phyloP scores from a whole-genome alignment of 2,888 invertebrate genomes.

The Heterodera filipjevi region DNA sequence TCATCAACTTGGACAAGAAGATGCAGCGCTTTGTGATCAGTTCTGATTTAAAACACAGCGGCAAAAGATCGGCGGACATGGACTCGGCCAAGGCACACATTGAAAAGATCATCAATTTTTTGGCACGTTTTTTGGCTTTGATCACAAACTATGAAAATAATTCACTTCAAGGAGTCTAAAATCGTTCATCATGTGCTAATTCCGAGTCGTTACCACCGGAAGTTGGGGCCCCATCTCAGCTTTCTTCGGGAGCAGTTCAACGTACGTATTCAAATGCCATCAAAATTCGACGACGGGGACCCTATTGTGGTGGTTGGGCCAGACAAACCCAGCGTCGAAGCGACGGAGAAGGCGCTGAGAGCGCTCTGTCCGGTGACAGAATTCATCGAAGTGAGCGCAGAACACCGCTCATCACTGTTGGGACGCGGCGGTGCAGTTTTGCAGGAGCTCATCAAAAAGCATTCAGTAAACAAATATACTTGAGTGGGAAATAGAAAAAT shows the following conservation, averaged over 20 bases:
- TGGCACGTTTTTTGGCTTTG: background rate
- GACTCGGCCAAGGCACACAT: slow-evolving; percentile 1
- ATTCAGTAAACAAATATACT: no score
- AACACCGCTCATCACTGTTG: background rate
- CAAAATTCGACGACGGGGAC: background rate
- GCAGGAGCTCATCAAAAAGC: background rate
- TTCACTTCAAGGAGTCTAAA: background rate
- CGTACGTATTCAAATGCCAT: background rate
- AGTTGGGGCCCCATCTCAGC: background rate
- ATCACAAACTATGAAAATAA: background rate
- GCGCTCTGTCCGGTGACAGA: background rate
- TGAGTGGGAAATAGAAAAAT: no score
- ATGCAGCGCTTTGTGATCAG: background rate
- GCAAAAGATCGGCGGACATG: background rate
- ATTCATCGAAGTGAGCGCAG: background rate
- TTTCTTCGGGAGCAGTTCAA: slow-evolving; percentile 1
- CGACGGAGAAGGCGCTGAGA: background rate
- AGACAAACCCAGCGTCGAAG: background rate
- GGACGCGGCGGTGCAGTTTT: background rate
- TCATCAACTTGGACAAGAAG: background rate
- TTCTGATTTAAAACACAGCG: background rate
- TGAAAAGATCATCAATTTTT: background rate
- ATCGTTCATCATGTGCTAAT: background rate
- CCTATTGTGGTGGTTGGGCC: background rate
- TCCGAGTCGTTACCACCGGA: background rate